These are phyloP conservation scores for Tetramorium alpestre DNA, from an alignment of 1,140 invertebrate species.

Conservation along the genomic window DNA sequence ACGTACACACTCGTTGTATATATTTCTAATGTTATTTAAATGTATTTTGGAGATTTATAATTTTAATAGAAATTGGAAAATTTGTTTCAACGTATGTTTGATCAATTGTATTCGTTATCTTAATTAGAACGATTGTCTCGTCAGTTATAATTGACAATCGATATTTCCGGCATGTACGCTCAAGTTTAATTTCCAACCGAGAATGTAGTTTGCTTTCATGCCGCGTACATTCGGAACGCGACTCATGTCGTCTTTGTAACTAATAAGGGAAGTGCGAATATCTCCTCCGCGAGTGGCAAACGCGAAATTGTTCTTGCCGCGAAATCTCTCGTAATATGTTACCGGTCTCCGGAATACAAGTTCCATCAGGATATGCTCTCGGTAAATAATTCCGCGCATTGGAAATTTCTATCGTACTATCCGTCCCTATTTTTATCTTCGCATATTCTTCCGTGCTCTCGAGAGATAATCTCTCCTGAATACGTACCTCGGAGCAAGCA, in stretches of 20 bases:
- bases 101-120: constrained; percentile 34
- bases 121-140: constrained; percentile 39
- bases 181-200: constrained; percentile 56
- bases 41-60: constrained; percentile 1
- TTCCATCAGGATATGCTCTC: constrained; percentile 12
- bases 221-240: constrained; percentile 36
- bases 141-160: constrained; percentile 51
- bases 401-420: constrained; percentile 48
- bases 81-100: neutral
- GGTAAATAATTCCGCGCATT: constrained; percentile 55
- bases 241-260: constrained; percentile 53
- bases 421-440: constrained; percentile 38
- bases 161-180: constrained; percentile 48
- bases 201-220: constrained; percentile 42
- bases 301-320: constrained; percentile 38
- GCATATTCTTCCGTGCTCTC: constrained; percentile 13
- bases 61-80: neutral
- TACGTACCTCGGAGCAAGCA: constrained; percentile 30
- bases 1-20: neutral
- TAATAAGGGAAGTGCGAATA: constrained; percentile 41
- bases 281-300: constrained; percentile 23
- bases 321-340: constrained; percentile 50
- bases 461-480: constrained; percentile 55
- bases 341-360: constrained; percentile 9
- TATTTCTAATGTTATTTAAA: neutral